These are phyloP conservation scores for Gavia stellata DNA, from an alignment of 2,113 vertebrate species.

Conservation along the genomic window DNA sequence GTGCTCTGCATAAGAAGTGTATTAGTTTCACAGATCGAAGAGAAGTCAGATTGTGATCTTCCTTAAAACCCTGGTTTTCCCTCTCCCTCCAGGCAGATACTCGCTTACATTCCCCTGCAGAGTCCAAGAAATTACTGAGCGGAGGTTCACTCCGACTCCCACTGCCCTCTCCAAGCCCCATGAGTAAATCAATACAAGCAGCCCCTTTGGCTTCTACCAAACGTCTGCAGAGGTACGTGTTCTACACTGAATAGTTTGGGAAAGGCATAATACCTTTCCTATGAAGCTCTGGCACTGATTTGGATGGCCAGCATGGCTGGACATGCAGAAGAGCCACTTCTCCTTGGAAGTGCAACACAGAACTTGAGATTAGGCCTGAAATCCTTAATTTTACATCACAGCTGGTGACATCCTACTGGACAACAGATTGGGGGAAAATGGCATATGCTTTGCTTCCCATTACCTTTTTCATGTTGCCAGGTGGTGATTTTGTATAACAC, in stretches of 20 bases:
- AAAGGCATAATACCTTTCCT: background rate
- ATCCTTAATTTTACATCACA: background rate
- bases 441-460: background rate
- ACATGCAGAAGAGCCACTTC: background rate
- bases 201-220: background rate
- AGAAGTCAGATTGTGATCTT: conserved; percentile 38
- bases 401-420: background rate
- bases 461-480: background rate
- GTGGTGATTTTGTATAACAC: background rate
- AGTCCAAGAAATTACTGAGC: conserved; percentile 44
- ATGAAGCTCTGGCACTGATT: background rate
- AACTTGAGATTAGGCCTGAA: background rate
- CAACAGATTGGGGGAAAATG: background rate
- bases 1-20: background rate
- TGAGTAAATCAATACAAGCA: conserved; percentile 11
- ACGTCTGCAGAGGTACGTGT: background rate
- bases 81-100: conserved; percentile 14
- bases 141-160: background rate
- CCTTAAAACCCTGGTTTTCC: background rate
- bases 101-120: background rate
- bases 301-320: background rate
- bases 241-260: background rate
- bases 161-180: background rate
- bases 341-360: background rate
- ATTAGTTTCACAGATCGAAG: background rate